Percentiles rank a stretch among this genome's conserved stretches.
phyloP scores from a whole-genome alignment of 2,888 invertebrate species.

The Sussaba pulchella region DNA sequence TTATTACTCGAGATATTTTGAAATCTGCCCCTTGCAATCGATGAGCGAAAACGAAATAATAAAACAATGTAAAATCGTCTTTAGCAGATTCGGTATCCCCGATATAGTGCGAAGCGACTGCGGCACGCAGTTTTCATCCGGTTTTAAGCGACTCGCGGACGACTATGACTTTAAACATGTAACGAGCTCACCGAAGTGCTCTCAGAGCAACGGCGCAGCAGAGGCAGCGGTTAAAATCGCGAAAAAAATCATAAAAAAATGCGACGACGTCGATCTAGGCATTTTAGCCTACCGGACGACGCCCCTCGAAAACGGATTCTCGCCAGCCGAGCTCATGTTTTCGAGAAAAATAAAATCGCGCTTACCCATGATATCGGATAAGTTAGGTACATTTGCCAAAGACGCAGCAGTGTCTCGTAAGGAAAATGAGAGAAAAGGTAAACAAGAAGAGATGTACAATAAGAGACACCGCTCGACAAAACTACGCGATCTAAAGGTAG shows the following conservation, averaged over 20 bases:
- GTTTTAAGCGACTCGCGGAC: slow-evolving; percentile 57
- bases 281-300: slow-evolving; percentile 50
- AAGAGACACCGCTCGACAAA: slow-evolving; percentile 28
- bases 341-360: slow-evolving; percentile 43
- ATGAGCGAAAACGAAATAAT: slow-evolving; percentile 37
- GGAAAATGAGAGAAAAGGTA: slow-evolving; percentile 5
- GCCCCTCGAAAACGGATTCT: slow-evolving; percentile 46
- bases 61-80: slow-evolving; percentile 60
- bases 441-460: slow-evolving; percentile 14
- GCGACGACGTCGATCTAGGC: slow-evolving; percentile 38
- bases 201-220: slow-evolving; percentile 67
- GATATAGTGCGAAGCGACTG: slow-evolving; percentile 71
- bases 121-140: slow-evolving; percentile 66
- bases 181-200: slow-evolving; percentile 69
- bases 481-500: slow-evolving; percentile 22
- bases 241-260: slow-evolving; percentile 52
- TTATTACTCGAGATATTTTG: slow-evolving; percentile 70
- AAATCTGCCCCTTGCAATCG: slow-evolving; percentile 56
- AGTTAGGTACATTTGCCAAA: background rate
- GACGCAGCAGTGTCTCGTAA: background rate
- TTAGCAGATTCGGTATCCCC: slow-evolving; percentile 70
- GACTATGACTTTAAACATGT: slow-evolving; percentile 60
- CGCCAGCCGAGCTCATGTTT: slow-evolving; percentile 53
- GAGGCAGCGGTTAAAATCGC: slow-evolving; percentile 69
- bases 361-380: too few relatives aligned